A percentile compares a stretch with the other conserved stretches of the same genome.
Conservation (phyloP, 2,113 vertebrate genomes). For the Onychostruthus taczanowskii region DNA sequence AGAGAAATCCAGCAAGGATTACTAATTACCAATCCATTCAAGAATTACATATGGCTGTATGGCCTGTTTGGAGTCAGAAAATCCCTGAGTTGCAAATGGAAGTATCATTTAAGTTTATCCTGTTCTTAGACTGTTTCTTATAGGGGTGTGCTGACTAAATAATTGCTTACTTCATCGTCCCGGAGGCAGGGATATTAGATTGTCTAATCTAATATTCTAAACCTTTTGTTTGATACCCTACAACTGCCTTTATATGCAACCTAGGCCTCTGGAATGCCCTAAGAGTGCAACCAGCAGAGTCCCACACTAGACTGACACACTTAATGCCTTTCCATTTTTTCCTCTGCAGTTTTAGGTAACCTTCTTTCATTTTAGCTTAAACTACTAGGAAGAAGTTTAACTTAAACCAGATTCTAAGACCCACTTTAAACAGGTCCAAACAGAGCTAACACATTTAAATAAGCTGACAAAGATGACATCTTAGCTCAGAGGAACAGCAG, state of each 20-base stretch:
- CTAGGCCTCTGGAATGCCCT: not conserved
- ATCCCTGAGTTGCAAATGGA: not conserved
- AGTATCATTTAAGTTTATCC: not conserved
- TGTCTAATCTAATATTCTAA: not conserved
- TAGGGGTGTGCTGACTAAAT: not conserved
- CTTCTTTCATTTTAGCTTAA: not conserved
- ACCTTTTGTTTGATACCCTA: not conserved
- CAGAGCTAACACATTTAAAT: not conserved
- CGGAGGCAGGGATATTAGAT: not conserved
- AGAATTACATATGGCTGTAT: not conserved
- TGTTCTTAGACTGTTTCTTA: not conserved
- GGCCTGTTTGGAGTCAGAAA: not conserved
- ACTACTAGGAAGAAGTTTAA: not conserved
- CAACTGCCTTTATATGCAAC: not conserved
- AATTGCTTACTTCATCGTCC: not conserved
- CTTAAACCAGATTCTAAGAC: not conserved
- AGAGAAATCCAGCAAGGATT: not conserved
- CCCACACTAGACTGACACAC: not conserved
- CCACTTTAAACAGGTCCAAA: not conserved
- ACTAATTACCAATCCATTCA: not conserved
- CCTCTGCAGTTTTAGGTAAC: not conserved
- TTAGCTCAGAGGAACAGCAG: not conserved
- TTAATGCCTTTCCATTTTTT: not conserved
- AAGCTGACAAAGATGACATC: not conserved
- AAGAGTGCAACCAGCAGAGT: not conserved